Evolutionary conservation across 2,797 vertebrate genomes (phyloP).

Genomic region (Leptoclinus maculatus): DNA sequence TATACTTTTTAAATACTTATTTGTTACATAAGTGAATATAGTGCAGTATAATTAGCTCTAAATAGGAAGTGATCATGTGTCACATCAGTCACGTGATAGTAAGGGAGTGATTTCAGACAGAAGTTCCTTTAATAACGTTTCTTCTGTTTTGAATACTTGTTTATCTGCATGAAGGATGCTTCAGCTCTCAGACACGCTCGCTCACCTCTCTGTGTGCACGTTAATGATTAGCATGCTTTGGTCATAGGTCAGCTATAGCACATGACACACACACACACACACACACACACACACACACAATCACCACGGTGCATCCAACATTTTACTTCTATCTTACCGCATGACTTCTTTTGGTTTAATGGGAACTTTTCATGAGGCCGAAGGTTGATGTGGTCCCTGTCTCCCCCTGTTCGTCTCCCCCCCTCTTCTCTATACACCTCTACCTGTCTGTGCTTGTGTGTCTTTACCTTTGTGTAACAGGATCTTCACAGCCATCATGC

Average conservation of each 20-base stretch:
- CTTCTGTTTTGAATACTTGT: background rate
- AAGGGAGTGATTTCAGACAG: no score
- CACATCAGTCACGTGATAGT: background rate
- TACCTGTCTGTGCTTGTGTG: conserved; percentile 62
- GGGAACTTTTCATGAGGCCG: conserved; percentile 24
- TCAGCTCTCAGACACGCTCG: background rate
- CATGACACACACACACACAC: background rate
- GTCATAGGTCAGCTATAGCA: background rate
- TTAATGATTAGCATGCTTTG: background rate
- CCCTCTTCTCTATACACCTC: conserved; percentile 12
- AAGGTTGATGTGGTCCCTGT: conserved; percentile 60
- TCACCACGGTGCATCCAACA: background rate
- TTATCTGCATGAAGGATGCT: background rate
- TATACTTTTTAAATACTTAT: no score
- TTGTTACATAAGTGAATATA: no score
- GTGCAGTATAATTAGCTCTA: no score
- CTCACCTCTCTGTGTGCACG: background rate
- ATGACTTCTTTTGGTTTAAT: conserved; percentile 21
- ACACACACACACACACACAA: background rate
- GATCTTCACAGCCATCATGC: conserved; percentile 99
- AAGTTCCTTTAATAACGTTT: background rate
- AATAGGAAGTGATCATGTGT: background rate
- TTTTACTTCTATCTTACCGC: background rate
- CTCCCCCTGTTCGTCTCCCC: conserved; percentile 18
- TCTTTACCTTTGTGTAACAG: conserved; percentile 89